Evolutionary conservation across 2,888 invertebrate species (phyloP), one percentile per base, ranked within the genome.

Genomic region (Mythimna pallens): DNA sequence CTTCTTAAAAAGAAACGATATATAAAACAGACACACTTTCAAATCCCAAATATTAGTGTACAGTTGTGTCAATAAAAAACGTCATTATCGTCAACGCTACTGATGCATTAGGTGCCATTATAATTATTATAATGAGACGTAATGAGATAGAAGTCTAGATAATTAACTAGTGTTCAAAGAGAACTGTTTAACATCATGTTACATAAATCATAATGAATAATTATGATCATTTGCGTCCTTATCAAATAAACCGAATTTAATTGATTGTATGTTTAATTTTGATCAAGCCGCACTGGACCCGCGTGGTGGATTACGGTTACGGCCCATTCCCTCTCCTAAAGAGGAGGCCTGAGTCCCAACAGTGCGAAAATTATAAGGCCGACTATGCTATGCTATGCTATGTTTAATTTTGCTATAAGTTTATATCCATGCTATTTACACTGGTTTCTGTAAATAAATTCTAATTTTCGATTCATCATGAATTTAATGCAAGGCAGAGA

Each of bases 91-190:
- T 30, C 30, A 30, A 2, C 30, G 3, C 25, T 3, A 25, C 25
- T 25, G 25, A 25, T 25, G 25, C n/a, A 54, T 22, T n/a, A 14
- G 34, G 14, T 34, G 14, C 9, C 9, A 2, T 36, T 47, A 9
- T 20, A 36, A n/a, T 57, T 43, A 47, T 59, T 30, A 7, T 76
- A 40, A 57, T 76, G 36, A 50, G 64, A 55, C 22, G 9, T 73
- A 50, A 65, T 76, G 25, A 22, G 54, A 62, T 55, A 3, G n/a
- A 62, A 57, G 64, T 76, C 10, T 61, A n/a, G 43, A 54, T 43
- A n/a, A 54, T 40, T 52, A n/a, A 43, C 40, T 43, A n/a, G 4
- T 55, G 17, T 34, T 65, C 20, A 76, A 22, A 14, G 10, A 7
- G 12, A 40, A 40, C 12, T 43, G 34, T 54, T 72, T 55, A 20